These are phyloP conservation scores for Peromyscus attwateri DNA, from an alignment of 2,797 vertebrate species.

Conservation along the genomic window DNA sequence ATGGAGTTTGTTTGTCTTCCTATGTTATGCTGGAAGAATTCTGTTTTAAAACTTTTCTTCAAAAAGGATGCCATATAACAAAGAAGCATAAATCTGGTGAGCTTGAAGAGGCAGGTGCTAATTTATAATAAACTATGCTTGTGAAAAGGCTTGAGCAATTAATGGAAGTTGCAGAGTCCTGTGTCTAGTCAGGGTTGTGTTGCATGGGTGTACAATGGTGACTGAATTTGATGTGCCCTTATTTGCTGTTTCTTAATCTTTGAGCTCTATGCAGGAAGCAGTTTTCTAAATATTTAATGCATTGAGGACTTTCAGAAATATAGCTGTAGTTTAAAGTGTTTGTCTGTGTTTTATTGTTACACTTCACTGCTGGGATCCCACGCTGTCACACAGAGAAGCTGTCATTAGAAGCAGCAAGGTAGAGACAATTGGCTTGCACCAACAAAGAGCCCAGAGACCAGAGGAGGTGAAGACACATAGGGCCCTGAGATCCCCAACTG, in stretches of 20 bases:
- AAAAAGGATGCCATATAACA: not conserved
- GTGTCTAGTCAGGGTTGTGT: not conserved
- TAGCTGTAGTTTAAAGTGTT: constrained; percentile 41
- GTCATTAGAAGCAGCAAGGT: constrained; percentile 57
- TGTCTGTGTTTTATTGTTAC: constrained; percentile 65
- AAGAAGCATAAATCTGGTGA: not conserved
- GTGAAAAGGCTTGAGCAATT: not conserved
- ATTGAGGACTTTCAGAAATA: constrained; percentile 24
- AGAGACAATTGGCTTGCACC: not conserved
- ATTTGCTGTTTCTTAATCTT: not conserved
- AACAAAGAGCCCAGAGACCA: not conserved
- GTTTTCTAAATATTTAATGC: constrained; percentile 32
- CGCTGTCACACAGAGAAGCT: constrained; percentile 47
- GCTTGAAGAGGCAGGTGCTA: not conserved
- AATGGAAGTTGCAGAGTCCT: not conserved
- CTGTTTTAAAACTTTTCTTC: not conserved
- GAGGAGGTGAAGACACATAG: not conserved
- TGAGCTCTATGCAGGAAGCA: not conserved
- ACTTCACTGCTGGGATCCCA: constrained; percentile 56
- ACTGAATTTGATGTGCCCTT: not conserved
- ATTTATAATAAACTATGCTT: not conserved
- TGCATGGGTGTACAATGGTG: not conserved
- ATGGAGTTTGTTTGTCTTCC: not conserved
- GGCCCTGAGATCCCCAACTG: not conserved
- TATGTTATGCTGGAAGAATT: not conserved